Base-by-base conservation (phyloP, 1,140 invertebrate species). In the Drosophila pseudoobscura region DNA sequence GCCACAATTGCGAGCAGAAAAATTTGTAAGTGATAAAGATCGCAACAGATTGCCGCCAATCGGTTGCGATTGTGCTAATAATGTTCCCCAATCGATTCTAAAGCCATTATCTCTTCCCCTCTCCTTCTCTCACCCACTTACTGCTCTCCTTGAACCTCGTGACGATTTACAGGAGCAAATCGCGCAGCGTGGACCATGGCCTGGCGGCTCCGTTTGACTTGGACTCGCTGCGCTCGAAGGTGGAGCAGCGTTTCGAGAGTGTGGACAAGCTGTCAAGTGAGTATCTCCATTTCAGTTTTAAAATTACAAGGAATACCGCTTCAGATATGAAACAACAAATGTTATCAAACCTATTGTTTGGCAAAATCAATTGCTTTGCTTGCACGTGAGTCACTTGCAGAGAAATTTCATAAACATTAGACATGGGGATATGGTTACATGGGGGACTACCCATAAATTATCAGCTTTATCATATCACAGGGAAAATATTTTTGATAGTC, bases 141-240 rank as follows among this genome's bases (percentile, higher is more conserved):
- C 20, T 20, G 2, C 35, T 13, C 35, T 11, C 35, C 35, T 39
- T 13, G 35, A 35, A 35, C 31, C 9, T 47, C 77, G 11, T 73
- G 29, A 13, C 78, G 80, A 88, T 90, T 94, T 91, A 89, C 93
- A 97, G 96, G 95, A 96, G 95, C 88, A 97, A 97, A 92, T 97
- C 96, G 91, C 94, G 96, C 76, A 97, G 96, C 78, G 96, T 97
- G 75, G 96, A 97, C 92, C 96, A 97, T 94, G 96, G 96, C 80
- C 95, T 97, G 79, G 93, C 95, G 46, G 93, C 95, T 46, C 95
- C 96, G 45, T 97, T 96, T 88, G 96, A 97, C 92, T 92, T 97
- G 92, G 96, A 97, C 68, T 94, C 95, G 22, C 93, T 97, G 53
- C 94, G 96, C 71, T 96, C 95, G 78, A 96, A 96, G 92, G 96